These are phyloP conservation scores for Platysteira castanea DNA, from an alignment of 2,113 vertebrate genomes.

Conservation along the genomic window DNA sequence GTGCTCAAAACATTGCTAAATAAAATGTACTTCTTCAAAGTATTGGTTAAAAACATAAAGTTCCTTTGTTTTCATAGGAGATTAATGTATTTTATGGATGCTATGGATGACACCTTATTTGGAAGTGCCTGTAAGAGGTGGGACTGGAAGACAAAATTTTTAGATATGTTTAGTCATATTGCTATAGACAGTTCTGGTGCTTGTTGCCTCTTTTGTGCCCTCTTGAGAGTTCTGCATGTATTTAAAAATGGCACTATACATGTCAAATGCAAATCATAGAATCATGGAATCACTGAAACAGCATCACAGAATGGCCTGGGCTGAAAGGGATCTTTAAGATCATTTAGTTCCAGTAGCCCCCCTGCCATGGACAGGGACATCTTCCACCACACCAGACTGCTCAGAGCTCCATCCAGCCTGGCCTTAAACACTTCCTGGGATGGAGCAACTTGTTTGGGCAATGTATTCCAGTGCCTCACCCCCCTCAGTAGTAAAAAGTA, in stretches of 20 bases:
- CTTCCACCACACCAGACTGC: neutral
- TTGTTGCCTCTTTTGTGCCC: neutral
- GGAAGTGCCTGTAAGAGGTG: neutral
- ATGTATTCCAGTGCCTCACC: neutral
- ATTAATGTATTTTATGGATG: neutral
- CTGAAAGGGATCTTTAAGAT: neutral
- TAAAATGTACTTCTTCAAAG: neutral
- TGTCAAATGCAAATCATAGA: neutral
- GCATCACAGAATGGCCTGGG: neutral
- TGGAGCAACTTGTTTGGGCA: neutral
- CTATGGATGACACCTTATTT: neutral
- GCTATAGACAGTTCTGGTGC: neutral
- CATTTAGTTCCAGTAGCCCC: rapidly evolving
- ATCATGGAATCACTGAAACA: neutral
- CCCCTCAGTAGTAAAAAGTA: no score
- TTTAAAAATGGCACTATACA: neutral
- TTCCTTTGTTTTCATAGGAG: neutral
- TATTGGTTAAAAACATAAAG: neutral
- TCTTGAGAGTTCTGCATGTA: neutral
- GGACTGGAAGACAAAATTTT: neutral
- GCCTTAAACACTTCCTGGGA: neutral
- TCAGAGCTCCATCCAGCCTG: neutral
- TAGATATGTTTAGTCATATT: neutral
- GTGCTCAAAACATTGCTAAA: neutral
- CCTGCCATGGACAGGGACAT: no score